Base-by-base conservation (phyloP, 2,888 invertebrate genomes). In the Geophilus truncorum region DNA sequence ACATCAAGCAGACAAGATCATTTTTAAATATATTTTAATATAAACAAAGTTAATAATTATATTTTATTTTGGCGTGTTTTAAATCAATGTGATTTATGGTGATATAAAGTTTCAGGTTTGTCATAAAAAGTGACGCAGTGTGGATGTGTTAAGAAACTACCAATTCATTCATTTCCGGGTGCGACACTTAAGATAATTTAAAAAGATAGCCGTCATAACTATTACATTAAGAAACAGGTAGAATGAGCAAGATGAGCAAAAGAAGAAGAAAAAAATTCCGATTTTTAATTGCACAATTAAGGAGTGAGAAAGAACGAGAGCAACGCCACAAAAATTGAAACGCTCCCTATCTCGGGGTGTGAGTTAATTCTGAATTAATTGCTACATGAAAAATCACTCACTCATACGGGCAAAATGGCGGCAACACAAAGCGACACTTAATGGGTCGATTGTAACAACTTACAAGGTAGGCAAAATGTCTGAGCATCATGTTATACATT, bases 301-400 rank as follows among this genome's bases (percentile, higher is more conserved):
- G 25, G 70, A 70, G 25, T 15, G 70, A 28, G 70, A 28, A 70
- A 70, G 70, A 25, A 70, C 70, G 70, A 70, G 70, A 70, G 70
- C 28, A 70, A 25, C 25, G 70, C 28, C 70, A 70, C 70, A 70
- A 70, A 70, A 70, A 70, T 70, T 70, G 70, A 70, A 70, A 70
- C 70, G 70, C 28, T 70, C 70, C 45, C 70, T 70, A 70, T 70
- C 70, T 70, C 70, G 70, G 70, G 70, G 70, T 25, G 70, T 70
- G 70, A 70, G 70, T 70, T 70, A 70, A 70, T 70, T 70, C 70
- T 70, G 70, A 70, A 70, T 70, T 70, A 70, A 70, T 70, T 70
- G 70, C 70, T 70, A 70, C 70, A 70, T 70, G 70, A 70, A 70
- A 70, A 70, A 70, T 70, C 70, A 70, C 70, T 70, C 70, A 70